Evolutionary conservation across 2,888 invertebrate genomes (phyloP).

Genomic region (Zaprionus obscuricornis): DNA sequence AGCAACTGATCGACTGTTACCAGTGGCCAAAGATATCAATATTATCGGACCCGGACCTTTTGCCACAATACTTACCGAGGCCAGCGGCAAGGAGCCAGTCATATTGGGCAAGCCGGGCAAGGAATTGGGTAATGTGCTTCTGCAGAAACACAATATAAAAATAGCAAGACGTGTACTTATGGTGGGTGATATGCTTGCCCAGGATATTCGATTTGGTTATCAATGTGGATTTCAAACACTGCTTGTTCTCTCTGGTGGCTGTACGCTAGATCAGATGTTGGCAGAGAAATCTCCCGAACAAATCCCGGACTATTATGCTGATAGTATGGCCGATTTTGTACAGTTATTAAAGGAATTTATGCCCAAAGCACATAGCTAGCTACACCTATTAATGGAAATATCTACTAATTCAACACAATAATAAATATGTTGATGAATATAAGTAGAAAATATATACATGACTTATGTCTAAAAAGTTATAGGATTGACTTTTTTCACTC

Average conservation of each 20-base stretch:
- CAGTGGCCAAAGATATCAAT: slow-evolving; percentile 68
- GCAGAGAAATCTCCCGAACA: slow-evolving; percentile 48
- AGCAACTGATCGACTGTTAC: slow-evolving; percentile 82
- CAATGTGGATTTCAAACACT: slow-evolving; percentile 89
- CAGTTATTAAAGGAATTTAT: slow-evolving; percentile 58
- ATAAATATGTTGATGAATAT: no score
- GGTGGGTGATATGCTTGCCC: slow-evolving; percentile 93
- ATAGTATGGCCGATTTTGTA: slow-evolving; percentile 77
- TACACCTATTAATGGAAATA: no score
- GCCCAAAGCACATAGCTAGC: slow-evolving; percentile 56
- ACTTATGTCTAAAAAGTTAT: no score
- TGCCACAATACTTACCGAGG: slow-evolving; percentile 79
- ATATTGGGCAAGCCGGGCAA: slow-evolving; percentile 84
- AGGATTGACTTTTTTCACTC: no score
- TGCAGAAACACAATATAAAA: slow-evolving; percentile 81
- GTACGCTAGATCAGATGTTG: slow-evolving; percentile 58
- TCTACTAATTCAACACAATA: no score
- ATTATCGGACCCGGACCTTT: slow-evolving; percentile 84
- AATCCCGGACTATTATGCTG: slow-evolving; percentile 80
- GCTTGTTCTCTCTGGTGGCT: slow-evolving; percentile 87
- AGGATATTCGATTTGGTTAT: slow-evolving; percentile 91
- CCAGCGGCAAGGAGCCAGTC: slow-evolving; percentile 78
- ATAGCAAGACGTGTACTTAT: slow-evolving; percentile 89
- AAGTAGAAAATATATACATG: no score
- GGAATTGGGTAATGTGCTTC: slow-evolving; percentile 75